These are phyloP conservation scores for Phania funesta DNA, from an alignment of 2,888 invertebrate genomes.

Conservation along the genomic window DNA sequence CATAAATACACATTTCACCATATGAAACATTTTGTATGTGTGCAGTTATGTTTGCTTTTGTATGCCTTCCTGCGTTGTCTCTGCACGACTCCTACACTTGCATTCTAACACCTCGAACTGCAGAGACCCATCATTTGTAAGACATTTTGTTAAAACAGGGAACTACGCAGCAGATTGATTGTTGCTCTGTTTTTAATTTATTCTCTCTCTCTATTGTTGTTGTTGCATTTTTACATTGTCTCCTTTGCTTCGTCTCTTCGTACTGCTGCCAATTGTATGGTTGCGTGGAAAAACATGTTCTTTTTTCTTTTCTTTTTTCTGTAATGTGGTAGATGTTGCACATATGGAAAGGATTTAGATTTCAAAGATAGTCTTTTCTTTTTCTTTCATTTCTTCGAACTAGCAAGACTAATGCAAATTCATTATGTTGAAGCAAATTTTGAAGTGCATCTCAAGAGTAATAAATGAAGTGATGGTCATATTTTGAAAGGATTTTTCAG, in stretches of 20 bases:
- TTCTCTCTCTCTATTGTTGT: neutral
- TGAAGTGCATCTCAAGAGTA: neutral
- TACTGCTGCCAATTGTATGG: neutral
- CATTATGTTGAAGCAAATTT: neutral
- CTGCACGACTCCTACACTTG: conserved; percentile 77
- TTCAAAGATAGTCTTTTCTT: neutral
- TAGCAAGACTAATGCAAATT: conserved; percentile 51
- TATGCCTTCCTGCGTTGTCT: conserved; percentile 53
- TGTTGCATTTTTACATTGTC: conserved; percentile 4
- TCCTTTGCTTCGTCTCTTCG: neutral
- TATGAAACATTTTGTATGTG: neutral
- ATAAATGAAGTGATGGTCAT: no score
- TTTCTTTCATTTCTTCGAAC: neutral
- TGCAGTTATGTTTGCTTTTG: conserved; percentile 27
- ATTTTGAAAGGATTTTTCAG: neutral
- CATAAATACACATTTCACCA: neutral
- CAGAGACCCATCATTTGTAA: conserved; percentile 60
- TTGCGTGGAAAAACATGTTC: conserved; percentile 19
- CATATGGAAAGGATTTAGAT: conserved; percentile 39
- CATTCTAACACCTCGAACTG: conserved; percentile 74
- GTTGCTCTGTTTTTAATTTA: conserved; percentile 7
- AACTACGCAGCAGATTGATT: neutral
- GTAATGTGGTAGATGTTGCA: conserved; percentile 32
- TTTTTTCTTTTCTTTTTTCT: conserved; percentile 24
- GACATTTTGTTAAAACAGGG: conserved; percentile 58